Percentiles rank a stretch among this genome's conserved stretches.
phyloP scores from a whole-genome alignment of 2,888 invertebrate genomes.

The Drosophila affinis region DNA sequence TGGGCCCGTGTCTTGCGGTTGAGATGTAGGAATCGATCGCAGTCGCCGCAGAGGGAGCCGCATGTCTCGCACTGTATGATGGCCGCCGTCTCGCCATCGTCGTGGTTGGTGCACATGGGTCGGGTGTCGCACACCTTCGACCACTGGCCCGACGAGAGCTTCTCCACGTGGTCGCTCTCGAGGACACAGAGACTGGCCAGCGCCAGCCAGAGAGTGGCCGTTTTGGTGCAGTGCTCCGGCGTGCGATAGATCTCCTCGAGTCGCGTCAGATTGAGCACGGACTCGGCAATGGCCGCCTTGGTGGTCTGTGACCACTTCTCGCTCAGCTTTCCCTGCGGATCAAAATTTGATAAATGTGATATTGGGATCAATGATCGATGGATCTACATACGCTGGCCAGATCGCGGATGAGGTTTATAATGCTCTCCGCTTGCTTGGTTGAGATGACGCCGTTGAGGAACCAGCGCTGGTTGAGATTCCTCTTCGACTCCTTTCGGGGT shows the following conservation, averaged over 20 bases:
- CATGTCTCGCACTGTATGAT: slow-evolving; percentile 96
- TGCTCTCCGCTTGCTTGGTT: slow-evolving; percentile 93
- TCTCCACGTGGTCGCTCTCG: slow-evolving; percentile 94
- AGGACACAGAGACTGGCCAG: slow-evolving; percentile 96
- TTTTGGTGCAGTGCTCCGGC: slow-evolving; percentile 91
- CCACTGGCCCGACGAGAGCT: slow-evolving; percentile 91
- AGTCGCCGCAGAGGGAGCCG: slow-evolving; percentile 97
- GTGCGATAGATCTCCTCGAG: slow-evolving; percentile 90
- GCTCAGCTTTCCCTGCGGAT: slow-evolving; percentile 90
- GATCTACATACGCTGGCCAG: slow-evolving; percentile 91
- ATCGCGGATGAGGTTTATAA: slow-evolving; percentile 94
- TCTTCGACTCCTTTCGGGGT: slow-evolving; percentile 75
- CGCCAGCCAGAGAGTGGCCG: slow-evolving; percentile 95
- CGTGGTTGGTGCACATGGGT: slow-evolving; percentile 97
- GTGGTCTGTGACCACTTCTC: slow-evolving; percentile 94
- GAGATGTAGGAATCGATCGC: slow-evolving; percentile 97
- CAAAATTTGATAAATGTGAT: neutral
- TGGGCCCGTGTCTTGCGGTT: slow-evolving; percentile 94
- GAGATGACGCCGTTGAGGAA: slow-evolving; percentile 94
- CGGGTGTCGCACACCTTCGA: slow-evolving; percentile 86
- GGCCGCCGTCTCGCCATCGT: slow-evolving; percentile 96
- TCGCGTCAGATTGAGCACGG: slow-evolving; percentile 92
- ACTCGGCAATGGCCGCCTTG: slow-evolving; percentile 93
- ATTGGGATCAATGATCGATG: neutral
- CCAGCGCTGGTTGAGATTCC: slow-evolving; percentile 87